Base-by-base conservation (phyloP, 2,888 invertebrate genomes). In the Dynastes tityus region DNA sequence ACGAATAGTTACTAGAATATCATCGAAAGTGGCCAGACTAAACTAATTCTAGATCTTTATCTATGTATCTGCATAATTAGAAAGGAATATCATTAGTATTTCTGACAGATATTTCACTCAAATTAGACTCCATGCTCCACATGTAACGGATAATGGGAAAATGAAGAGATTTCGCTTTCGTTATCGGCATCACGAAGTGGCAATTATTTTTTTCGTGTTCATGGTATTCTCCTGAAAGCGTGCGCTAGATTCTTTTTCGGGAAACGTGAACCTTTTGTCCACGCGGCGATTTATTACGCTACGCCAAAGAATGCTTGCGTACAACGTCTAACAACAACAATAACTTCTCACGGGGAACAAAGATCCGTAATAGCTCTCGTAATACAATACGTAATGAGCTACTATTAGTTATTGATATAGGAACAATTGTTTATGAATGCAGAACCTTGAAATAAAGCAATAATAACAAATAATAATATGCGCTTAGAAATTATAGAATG, bases 361-460 rank as follows among this genome's bases (percentile, higher is more conserved):
- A 71, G 71, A 29, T 71, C 16, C n/a, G 55, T 58, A 71, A 71
- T 71, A 71, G 58, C 37, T 71, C 71, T 71, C 55, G 71, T 71
- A 71, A 71, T 40, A 71, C 71, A 71, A 71, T 71, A 71, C 71
- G 71, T 71, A 71, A 71, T 71, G 71, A 53, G 51, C 70, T 51
- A 53, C 29, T 70, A 53, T 51, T 70, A 29, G 70, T 70, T 49
- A 29, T 16, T 53, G 40, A 27, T 22, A 29, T 32, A 37, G n/a
- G 37, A 22, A 58, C 55, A 71, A 13, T 55, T 16, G 71, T 22
- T 37, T 37, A 58, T 58, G 55, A 71, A 55, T 58, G n/a, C 71
- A 37, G 40, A 55, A 71, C 71, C 71, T 71, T 71, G 71, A 58
- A 71, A 37, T 71, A 37, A 58, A n/a, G 58, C 71, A 58, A 58